Percentiles rank a stretch among this genome's conserved stretches.
phyloP scores from a whole-genome alignment of 2,888 invertebrate genomes.

The Stictocephala bisonia region DNA sequence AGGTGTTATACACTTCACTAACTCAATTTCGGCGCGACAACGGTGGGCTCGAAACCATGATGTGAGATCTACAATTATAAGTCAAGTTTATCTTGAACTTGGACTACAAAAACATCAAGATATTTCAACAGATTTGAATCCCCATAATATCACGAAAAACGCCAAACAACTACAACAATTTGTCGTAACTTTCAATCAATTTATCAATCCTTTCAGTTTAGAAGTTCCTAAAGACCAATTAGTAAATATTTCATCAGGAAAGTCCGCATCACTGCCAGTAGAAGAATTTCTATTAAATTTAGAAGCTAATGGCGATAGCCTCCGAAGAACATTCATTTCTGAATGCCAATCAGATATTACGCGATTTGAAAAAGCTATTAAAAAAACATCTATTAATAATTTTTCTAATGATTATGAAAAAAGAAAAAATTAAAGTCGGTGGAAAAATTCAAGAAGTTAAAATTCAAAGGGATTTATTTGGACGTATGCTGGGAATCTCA shows the following conservation, averaged over 20 bases:
- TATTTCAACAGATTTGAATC: not conserved
- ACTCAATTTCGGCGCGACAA: slow-evolving; percentile 60
- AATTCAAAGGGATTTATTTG: not conserved
- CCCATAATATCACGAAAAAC: not conserved
- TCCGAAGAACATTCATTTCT: not conserved
- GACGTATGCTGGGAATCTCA: too few species aligned
- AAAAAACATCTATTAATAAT: not conserved
- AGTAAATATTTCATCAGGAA: slow-evolving; percentile 61
- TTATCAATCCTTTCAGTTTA: slow-evolving; percentile 57
- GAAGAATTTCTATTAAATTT: slow-evolving; percentile 60
- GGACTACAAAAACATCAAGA: slow-evolving; percentile 42
- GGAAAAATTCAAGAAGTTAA: not conserved
- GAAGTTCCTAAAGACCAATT: slow-evolving; percentile 54
- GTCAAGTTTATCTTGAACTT: slow-evolving; percentile 54
- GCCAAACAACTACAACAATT: slow-evolving; percentile 40
- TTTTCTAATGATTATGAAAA: not conserved
- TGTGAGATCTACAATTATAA: slow-evolving; percentile 57
- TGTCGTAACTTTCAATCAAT: slow-evolving; percentile 51
- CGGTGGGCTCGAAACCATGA: slow-evolving; percentile 58
- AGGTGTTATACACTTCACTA: slow-evolving; percentile 58
- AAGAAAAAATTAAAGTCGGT: slow-evolving; percentile 1
- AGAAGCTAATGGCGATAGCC: slow-evolving; percentile 29
- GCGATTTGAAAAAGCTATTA: slow-evolving; percentile 8
- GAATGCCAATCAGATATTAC: not conserved
- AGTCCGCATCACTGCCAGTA: slow-evolving; percentile 60